Evolutionary conservation across 2,888 invertebrate species (phyloP).

Genomic region (Caenorhabditis sp.): DNA sequence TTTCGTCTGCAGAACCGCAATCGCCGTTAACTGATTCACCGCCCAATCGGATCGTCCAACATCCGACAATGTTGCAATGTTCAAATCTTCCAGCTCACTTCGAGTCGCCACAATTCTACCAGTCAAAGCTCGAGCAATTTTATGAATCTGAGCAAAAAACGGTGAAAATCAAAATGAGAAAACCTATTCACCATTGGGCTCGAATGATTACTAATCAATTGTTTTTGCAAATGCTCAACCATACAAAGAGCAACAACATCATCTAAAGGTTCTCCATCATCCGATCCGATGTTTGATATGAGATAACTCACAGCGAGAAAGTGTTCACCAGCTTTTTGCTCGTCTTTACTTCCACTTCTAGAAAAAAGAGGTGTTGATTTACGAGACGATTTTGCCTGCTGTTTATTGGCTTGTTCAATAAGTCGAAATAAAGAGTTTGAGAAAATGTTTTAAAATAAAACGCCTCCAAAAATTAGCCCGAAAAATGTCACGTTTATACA

Average conservation of each 20-base stretch:
- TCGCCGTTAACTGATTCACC: conserved; percentile 55
- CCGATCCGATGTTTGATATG: conserved; percentile 45
- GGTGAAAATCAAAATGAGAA: no score
- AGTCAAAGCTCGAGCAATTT: conserved; percentile 33
- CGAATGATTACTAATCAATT: conserved; percentile 48
- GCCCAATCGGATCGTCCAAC: conserved; percentile 58
- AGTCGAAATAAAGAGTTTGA: no score
- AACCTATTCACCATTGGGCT: conserved; percentile 38
- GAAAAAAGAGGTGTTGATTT: neutral
- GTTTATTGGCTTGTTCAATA: no score
- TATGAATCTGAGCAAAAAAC: conserved; percentile 46
- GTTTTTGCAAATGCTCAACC: conserved; percentile 61
- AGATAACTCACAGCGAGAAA: conserved; percentile 49
- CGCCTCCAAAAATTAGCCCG: no score
- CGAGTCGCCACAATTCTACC: conserved; percentile 34
- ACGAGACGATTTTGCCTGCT: neutral
- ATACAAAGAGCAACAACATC: conserved; percentile 62
- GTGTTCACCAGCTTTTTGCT: conserved; percentile 38
- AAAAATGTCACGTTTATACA: no score
- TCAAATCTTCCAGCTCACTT: conserved; percentile 27
- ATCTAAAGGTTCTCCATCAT: conserved; percentile 53
- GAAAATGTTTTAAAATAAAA: neutral
- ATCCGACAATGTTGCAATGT: conserved; percentile 19
- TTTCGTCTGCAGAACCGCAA: conserved; percentile 54
- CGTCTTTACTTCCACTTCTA: conserved; percentile 39